phyloP scores from a whole-genome alignment of 2,797 vertebrate species.

The Cynopterus sphinx region DNA sequence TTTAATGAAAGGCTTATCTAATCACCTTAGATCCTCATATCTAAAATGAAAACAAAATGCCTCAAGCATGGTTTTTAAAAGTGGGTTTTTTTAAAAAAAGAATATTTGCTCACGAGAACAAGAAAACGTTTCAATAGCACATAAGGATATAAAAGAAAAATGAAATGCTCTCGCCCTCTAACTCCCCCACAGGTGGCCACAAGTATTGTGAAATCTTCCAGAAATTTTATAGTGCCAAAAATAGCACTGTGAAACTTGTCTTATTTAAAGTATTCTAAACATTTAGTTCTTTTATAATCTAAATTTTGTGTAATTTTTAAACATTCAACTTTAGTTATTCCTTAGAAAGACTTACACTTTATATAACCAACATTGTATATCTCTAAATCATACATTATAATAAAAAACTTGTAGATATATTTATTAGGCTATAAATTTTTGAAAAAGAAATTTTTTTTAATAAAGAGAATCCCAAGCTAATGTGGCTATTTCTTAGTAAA shows the following conservation, averaged over 20 bases:
- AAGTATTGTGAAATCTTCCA: not conserved
- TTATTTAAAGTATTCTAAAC: constrained; percentile 10
- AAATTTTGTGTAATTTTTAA: not conserved
- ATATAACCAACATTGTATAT: not conserved
- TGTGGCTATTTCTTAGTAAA: not conserved
- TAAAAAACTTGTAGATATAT: not conserved
- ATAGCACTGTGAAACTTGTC: not conserved
- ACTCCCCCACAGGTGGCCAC: not conserved
- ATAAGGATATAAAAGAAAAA: not conserved
- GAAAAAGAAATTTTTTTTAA: not conserved
- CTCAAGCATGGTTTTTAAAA: not conserved
- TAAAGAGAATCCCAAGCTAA: not conserved
- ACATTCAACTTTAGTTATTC: not conserved
- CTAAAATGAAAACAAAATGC: constrained; percentile 20
- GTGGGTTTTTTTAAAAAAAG: not conserved
- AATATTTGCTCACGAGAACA: not conserved
- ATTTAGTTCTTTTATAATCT: not conserved
- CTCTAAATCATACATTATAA: constrained; percentile 13
- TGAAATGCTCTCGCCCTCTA: not conserved
- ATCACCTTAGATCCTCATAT: not conserved
- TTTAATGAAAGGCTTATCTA: not conserved
- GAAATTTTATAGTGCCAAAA: constrained; percentile 15
- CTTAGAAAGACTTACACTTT: not conserved
- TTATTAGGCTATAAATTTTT: not conserved
- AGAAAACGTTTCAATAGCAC: not conserved